Evolutionary conservation across 1,140 invertebrate species (phyloP).

Genomic region (Bombyx mandarina): DNA sequence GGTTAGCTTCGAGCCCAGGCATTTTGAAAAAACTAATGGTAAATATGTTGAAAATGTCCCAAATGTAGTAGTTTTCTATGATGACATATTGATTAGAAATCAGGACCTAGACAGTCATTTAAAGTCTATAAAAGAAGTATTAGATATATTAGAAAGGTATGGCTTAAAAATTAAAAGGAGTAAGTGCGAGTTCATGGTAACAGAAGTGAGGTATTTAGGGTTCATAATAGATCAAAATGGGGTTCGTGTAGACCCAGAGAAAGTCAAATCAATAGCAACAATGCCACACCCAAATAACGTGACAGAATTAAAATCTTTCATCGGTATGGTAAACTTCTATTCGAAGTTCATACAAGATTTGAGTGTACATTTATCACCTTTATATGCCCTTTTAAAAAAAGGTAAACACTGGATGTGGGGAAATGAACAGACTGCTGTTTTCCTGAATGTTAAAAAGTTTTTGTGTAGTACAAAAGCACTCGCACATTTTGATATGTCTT

Average conservation of each 20-base stretch:
- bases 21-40: conserved; percentile 7
- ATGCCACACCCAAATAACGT: conserved; percentile 32
- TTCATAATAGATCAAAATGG: conserved; percentile 35
- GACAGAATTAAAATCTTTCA: conserved; percentile 36
- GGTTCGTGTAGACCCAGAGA: conserved; percentile 33
- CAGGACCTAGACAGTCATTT: not conserved
- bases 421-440: conserved; percentile 14
- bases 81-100: conserved; percentile 5
- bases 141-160: not conserved
- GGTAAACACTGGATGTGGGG: conserved; percentile 19
- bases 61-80: conserved; percentile 5
- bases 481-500: conserved; percentile 44
- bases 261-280: conserved; percentile 46
- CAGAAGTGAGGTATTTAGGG: conserved; percentile 39
- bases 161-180: conserved; percentile 31
- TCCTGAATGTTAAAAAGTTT: conserved; percentile 17
- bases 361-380: conserved; percentile 14
- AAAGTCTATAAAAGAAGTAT: conserved; percentile 1
- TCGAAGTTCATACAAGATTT: conserved; percentile 33
- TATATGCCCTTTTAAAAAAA: conserved; percentile 34
- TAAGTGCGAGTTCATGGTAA: conserved; percentile 41
- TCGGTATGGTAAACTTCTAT: conserved; percentile 45
- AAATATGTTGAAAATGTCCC: conserved; percentile 3
- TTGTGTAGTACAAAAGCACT: conserved; percentile 19
- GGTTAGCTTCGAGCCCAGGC: no score